Conservation (phyloP, 2,113 vertebrate species). For the Syrrhaptes paradoxus region DNA sequence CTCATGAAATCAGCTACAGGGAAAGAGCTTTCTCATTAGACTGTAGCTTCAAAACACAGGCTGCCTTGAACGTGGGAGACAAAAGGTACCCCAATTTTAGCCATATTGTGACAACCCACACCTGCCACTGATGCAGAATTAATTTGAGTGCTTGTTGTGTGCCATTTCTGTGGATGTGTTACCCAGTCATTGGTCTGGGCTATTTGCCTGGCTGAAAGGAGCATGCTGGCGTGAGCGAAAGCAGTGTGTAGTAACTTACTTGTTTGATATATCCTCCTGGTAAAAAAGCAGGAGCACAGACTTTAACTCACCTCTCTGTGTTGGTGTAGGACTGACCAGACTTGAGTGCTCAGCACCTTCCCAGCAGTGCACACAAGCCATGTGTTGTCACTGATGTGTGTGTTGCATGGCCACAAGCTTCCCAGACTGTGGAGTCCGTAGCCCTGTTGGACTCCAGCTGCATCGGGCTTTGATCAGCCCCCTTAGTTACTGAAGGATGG, state of each 20-base stretch:
- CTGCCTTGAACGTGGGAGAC: neutral
- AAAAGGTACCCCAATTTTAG: neutral
- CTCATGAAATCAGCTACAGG: neutral
- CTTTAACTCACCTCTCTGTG: accelerated
- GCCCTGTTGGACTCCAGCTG: neutral
- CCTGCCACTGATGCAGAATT: neutral
- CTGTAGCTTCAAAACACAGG: neutral
- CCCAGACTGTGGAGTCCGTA: neutral
- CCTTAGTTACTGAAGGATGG: neutral
- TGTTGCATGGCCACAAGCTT: neutral
- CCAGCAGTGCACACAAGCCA: accelerated
- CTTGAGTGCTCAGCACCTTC: neutral
- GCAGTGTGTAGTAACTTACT: neutral
- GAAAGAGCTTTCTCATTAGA: neutral
- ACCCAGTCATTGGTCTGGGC: neutral
- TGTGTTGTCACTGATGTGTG: neutral
- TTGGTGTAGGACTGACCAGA: neutral
- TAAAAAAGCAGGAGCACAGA: neutral
- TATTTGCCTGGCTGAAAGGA: neutral
- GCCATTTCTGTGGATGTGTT: accelerated
- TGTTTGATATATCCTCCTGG: neutral
- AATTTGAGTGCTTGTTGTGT: neutral
- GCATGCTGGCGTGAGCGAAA: neutral
- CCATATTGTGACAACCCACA: accelerated
- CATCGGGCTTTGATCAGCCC: neutral